Percentiles rank a stretch among this genome's conserved stretches.
Conservation (phyloP, 1,140 invertebrate species). For the Cydia pomonella region DNA sequence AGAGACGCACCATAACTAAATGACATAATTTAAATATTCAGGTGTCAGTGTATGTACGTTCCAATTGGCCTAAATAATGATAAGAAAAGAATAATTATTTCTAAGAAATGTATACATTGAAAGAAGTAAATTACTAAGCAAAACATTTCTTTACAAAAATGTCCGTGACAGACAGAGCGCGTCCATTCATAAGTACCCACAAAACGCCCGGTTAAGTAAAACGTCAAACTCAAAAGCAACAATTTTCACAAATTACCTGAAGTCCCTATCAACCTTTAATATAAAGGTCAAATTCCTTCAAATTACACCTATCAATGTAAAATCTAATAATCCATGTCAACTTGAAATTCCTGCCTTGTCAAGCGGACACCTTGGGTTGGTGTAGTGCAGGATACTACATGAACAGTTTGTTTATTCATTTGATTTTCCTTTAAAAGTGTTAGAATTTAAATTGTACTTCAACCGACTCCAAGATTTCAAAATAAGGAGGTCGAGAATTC, state of each 20-base stretch:
- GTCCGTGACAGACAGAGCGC: background rate
- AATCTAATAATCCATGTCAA: constrained; percentile 27
- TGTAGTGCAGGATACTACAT: background rate
- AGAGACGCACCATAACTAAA: too few species aligned
- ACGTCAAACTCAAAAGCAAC: background rate
- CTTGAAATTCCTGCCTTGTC: constrained; percentile 14
- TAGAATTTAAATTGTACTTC: too few species aligned
- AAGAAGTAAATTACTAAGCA: background rate
- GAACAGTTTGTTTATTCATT: background rate
- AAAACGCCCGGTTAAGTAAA: background rate
- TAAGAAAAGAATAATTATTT: too few species aligned
- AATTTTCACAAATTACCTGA: background rate
- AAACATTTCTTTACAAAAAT: background rate
- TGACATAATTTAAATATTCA: too few species aligned
- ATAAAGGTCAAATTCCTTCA: background rate
- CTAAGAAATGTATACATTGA: too few species aligned
- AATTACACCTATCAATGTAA: constrained; percentile 15
- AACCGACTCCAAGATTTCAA: too few species aligned
- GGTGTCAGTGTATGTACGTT: too few species aligned
- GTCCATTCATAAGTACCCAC: background rate
- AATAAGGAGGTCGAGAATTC: too few species aligned
- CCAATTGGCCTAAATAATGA: too few species aligned
- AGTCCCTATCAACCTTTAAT: background rate
- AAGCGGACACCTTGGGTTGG: background rate
- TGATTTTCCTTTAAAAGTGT: too few species aligned